Evolutionary conservation across 1,140 invertebrate species (phyloP).

Genomic region (Paracyclopina nana): DNA sequence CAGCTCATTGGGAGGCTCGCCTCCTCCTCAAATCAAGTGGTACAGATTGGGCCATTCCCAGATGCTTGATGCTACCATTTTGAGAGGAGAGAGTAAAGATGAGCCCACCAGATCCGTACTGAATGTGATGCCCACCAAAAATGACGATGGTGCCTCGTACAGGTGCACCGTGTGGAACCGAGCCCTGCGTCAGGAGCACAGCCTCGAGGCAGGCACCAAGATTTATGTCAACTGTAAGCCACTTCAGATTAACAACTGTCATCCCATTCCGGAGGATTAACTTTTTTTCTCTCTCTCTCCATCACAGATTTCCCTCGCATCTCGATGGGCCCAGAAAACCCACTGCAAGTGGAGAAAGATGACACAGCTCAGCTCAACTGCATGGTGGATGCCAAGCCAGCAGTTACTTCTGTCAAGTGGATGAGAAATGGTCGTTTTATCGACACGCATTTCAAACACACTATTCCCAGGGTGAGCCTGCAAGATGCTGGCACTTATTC

Average conservation of each 20-base stretch:
- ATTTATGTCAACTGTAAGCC: background rate
- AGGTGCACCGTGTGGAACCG: background rate
- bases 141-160: background rate
- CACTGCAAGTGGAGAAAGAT: background rate
- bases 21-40: background rate
- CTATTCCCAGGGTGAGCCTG: background rate
- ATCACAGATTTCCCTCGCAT: background rate
- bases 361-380: background rate
- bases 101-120: background rate
- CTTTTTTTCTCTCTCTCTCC: background rate
- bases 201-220: background rate
- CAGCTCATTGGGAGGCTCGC: background rate
- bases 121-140: background rate
- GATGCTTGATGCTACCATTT: background rate
- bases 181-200: background rate
- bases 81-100: background rate
- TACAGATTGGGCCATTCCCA: background rate
- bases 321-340: background rate
- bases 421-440: background rate
- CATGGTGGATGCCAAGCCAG: background rate
- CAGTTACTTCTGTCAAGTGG: background rate
- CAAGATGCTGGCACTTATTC: background rate
- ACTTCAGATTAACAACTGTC: too few species aligned
- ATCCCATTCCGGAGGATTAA: background rate
- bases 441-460: background rate